Evolutionary conservation across 2,113 vertebrate genomes (phyloP).

Genomic region (Heterocephalus glaber): DNA sequence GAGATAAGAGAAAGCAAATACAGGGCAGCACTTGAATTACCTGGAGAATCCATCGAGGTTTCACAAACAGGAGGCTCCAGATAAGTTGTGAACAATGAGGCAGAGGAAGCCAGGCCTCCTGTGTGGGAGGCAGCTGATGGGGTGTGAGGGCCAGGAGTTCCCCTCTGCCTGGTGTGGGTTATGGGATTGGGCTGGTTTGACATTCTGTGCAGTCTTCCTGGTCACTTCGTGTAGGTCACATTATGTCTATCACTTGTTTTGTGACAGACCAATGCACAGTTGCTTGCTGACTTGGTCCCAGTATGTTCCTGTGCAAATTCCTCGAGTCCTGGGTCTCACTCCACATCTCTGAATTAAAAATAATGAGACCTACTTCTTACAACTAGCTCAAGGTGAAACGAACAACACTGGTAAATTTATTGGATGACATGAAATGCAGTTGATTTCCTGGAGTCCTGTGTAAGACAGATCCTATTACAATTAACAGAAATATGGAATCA

Average conservation of each 20-base stretch:
- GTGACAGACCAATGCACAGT: no score
- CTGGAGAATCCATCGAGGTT: background rate
- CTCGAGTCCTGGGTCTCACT: background rate
- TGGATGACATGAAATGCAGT: background rate
- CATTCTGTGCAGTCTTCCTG: background rate
- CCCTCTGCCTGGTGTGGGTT: background rate
- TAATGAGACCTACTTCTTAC: background rate
- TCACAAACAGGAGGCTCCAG: background rate
- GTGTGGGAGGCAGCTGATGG: background rate
- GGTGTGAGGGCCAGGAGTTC: fast-evolving
- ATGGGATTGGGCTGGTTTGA: background rate
- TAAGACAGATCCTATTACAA: background rate
- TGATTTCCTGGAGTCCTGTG: background rate
- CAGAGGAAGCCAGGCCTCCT: background rate
- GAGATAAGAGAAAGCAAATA: background rate
- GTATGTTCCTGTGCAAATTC: background rate
- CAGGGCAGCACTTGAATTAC: background rate
- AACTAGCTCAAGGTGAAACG: background rate
- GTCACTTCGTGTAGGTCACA: no score
- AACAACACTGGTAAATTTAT: background rate
- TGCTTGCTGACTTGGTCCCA: background rate
- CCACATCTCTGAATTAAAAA: background rate
- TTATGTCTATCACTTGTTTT: background rate
- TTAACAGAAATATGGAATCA: background rate
- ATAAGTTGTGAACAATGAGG: background rate